Percentiles rank a stretch among this genome's conserved stretches.
phyloP scores from a whole-genome alignment of 2,888 invertebrate genomes.

The Xanthia icteritia region DNA sequence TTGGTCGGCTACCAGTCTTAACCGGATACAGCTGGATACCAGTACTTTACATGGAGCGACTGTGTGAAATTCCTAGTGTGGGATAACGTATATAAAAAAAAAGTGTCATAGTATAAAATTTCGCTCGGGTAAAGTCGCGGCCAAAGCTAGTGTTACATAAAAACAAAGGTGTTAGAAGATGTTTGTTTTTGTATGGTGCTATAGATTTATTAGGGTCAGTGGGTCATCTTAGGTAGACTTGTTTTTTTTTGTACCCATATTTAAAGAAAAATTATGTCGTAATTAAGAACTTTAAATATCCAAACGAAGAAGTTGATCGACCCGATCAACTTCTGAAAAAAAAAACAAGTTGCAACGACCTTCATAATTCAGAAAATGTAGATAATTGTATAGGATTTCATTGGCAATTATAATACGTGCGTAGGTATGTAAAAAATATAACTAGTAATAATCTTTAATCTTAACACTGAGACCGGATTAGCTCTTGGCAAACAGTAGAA shows the following conservation, averaged over 20 bases:
- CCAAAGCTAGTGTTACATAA: too few relatives aligned
- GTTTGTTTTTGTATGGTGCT: background rate
- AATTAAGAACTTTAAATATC: background rate
- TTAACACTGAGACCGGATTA: constrained; percentile 45
- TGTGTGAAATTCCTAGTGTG: too few relatives aligned
- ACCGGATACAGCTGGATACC: too few relatives aligned
- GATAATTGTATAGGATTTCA: background rate
- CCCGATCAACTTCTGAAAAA: too few relatives aligned
- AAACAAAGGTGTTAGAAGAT: background rate
- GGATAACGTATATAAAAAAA: too few relatives aligned
- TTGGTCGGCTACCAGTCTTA: too few relatives aligned
- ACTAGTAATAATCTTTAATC: constrained; percentile 22
- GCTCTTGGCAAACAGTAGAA: constrained; percentile 43
- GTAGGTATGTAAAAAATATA: background rate
- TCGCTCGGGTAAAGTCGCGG: too few relatives aligned
- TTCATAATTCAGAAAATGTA: background rate
- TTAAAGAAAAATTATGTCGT: background rate
- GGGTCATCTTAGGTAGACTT: too few relatives aligned
- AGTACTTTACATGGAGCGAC: too few relatives aligned
- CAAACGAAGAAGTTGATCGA: too few relatives aligned
- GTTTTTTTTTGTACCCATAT: background rate
- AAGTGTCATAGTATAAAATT: too few relatives aligned
- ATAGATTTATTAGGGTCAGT: background rate
- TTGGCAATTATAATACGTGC: background rate
- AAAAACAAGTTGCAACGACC: accelerated